Base-by-base conservation (phyloP, 2,888 invertebrate species). In the Agrochola litura region DNA sequence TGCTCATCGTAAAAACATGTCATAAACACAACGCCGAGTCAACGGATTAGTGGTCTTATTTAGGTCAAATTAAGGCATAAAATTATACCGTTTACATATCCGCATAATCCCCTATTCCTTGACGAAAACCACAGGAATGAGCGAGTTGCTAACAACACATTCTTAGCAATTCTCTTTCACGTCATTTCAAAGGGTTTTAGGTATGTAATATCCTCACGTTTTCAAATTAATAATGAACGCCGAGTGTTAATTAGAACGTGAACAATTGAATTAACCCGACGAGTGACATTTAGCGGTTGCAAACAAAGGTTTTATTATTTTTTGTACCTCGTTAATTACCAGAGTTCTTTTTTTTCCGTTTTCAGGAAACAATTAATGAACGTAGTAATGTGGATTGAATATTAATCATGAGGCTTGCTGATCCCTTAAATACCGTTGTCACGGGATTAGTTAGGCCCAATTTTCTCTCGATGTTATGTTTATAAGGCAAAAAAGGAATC, bases 181-280 rank as follows among this genome's bases (percentile, higher is more conserved):
- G 41, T 43, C 9, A 77, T 61, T 70, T 43, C 30, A 69, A 56
- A 25, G 19, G 54, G 10, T 14, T 10, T 16, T 41, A 30, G 73
- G 43, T 22, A 76, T 12, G 25, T 49, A 77, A 70, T 19, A 6
- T 61, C 10, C 61, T 19, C 14, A 30, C 54, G 49, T 41, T 52
- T 46, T 64, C 37, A 84, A 58, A 65, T 76, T 56, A 60, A 22
- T 65, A 73, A 81, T 79, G 49, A 84, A 66, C 73, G 37, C 16
- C 56, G 37, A 37, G 56, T 79, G 43, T 56, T 66, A 61, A 84
- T 66, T 49, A 61, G 56, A 49, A 63, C 25, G 30, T 64, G 22
- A 61, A 76, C 81, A 72, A 72, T 76, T 84, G 43, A 81, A 72
- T 82, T 46, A 72, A 58, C 22, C 19, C 16, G n/a, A 12, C 56